phyloP scores from a whole-genome alignment of 1,140 invertebrate genomes.

The Parapsyche elsis region DNA sequence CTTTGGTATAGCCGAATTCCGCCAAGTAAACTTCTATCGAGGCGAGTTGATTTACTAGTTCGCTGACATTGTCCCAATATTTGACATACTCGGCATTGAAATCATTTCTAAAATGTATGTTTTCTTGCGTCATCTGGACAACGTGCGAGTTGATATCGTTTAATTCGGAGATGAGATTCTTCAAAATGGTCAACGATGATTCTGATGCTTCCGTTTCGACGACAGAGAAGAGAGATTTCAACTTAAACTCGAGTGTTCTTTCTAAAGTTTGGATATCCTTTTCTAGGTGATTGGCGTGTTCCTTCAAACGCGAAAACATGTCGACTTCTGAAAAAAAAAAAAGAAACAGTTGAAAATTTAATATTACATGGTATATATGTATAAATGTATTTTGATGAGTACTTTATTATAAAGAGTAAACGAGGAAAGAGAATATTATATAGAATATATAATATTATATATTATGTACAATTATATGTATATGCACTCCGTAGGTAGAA shows the following conservation, averaged over 20 bases:
- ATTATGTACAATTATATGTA: too few species aligned
- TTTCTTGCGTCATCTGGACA: background rate
- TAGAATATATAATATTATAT: too few species aligned
- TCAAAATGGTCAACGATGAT: background rate
- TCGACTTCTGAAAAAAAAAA: background rate
- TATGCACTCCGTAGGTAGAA: too few species aligned
- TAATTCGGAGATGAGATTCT: slow-evolving; percentile 10
- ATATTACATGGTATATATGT: background rate
- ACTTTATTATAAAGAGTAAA: background rate
- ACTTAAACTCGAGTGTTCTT: background rate
- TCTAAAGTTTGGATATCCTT: slow-evolving; percentile 13
- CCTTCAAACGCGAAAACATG: slow-evolving; percentile 26
- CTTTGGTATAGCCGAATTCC: slow-evolving; percentile 5
- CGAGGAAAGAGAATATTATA: too few species aligned
- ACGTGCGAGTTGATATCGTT: background rate
- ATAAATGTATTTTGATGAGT: background rate
- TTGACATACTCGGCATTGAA: background rate
- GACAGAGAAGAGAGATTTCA: slow-evolving; percentile 18
- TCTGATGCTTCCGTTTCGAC: slow-evolving; percentile 12
- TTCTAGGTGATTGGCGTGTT: background rate
- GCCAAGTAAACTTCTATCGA: background rate
- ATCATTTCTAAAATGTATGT: background rate
- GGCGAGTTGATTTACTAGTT: background rate
- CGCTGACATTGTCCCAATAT: background rate
- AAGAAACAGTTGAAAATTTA: background rate